These are phyloP conservation scores for Gerris buenoi DNA, from an alignment of 1,140 invertebrate genomes.

Conservation along the genomic window DNA sequence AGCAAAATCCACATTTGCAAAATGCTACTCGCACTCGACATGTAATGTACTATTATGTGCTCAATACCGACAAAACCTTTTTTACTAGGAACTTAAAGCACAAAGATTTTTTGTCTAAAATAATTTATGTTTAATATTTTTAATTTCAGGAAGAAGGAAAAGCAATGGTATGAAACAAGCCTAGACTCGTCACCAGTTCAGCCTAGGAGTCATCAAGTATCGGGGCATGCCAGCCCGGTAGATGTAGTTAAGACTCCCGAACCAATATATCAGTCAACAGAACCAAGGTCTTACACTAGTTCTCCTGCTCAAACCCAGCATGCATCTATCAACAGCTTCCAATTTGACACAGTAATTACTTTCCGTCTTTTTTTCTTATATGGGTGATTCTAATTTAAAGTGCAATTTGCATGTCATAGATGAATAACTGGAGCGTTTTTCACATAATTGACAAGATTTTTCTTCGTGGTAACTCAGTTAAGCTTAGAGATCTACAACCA, in stretches of 20 bases:
- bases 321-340: neutral
- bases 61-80: too few species aligned
- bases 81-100: too few species aligned
- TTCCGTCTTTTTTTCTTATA: neutral
- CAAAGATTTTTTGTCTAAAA: too few species aligned
- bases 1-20: too few species aligned
- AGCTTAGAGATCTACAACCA: too few species aligned
- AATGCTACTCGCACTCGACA: too few species aligned
- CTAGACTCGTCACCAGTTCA: slow-evolving; percentile 33
- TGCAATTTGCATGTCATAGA: too few species aligned
- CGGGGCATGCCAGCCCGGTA: neutral
- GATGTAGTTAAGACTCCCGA: neutral
- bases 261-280: neutral
- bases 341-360: neutral
- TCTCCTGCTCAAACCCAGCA: neutral
- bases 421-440: too few species aligned
- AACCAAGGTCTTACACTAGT: neutral
- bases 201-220: slow-evolving; percentile 7
- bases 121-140: slow-evolving; percentile 21
- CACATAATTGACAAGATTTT: too few species aligned
- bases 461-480: too few species aligned
- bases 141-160: slow-evolving; percentile 38
- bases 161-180: slow-evolving; percentile 59
- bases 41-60: too few species aligned
- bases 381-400: too few species aligned